Evolutionary conservation across 2,797 vertebrate genomes (phyloP).

Genomic region (Periophthalmus magnuspinnatus): DNA sequence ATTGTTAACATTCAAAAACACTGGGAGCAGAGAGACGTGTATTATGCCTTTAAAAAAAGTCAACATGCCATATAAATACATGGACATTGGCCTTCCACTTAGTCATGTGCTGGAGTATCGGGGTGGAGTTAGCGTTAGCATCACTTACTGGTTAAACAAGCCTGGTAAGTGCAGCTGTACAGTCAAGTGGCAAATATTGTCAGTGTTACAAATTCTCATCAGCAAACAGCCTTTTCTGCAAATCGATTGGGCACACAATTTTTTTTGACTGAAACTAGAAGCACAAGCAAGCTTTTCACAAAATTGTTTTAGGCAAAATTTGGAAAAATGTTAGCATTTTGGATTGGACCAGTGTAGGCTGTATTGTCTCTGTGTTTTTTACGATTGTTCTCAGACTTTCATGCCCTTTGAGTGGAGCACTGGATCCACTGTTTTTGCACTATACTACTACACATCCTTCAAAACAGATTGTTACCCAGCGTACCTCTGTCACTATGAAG

Average conservation of each 20-base stretch:
- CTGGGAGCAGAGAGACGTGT: slow-evolving; percentile 26
- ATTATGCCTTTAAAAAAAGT: slow-evolving; percentile 24
- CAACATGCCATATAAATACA: slow-evolving; percentile 19
- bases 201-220: slow-evolving; percentile 8
- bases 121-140: slow-evolving; percentile 26
- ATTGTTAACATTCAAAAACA: slow-evolving; percentile 33
- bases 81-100: slow-evolving; percentile 18
- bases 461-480: slow-evolving; percentile 56
- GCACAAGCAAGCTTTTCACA: slow-evolving; percentile 20
- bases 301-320: slow-evolving; percentile 20
- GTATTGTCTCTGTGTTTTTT: slow-evolving; percentile 46
- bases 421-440: slow-evolving; percentile 81
- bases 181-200: slow-evolving; percentile 10
- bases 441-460: slow-evolving; percentile 64
- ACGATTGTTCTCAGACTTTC: slow-evolving; percentile 73
- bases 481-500: slow-evolving; percentile 67
- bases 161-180: slow-evolving; percentile 11
- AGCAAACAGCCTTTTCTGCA: slow-evolving; percentile 7
- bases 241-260: neutral
- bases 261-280: slow-evolving; percentile 15
- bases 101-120: slow-evolving; percentile 17
- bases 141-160: slow-evolving; percentile 31
- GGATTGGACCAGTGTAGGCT: slow-evolving; percentile 17
- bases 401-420: slow-evolving; percentile 78
- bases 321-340: slow-evolving; percentile 22